Evolutionary conservation across 1,140 invertebrate genomes (phyloP).

Genomic region (Brachionus asplanchnoidis): DNA sequence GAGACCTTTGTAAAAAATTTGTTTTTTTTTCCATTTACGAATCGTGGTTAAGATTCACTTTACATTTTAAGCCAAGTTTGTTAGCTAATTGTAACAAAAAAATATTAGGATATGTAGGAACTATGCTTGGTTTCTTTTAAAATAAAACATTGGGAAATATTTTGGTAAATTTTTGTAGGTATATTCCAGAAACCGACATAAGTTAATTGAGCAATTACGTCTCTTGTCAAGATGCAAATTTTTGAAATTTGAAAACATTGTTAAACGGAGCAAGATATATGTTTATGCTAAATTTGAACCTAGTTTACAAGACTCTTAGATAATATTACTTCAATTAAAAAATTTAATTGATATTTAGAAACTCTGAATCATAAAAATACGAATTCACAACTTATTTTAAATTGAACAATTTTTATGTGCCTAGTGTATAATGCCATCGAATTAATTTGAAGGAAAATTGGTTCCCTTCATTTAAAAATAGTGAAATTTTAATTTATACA

Average conservation of each 20-base stretch:
- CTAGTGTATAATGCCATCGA: background rate
- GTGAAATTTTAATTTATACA: background rate
- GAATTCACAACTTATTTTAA: background rate
- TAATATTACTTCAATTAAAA: background rate
- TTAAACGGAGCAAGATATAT: background rate
- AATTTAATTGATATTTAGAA: background rate
- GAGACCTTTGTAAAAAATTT: background rate
- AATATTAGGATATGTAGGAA: background rate
- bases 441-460: background rate
- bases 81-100: background rate
- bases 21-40: too few species aligned
- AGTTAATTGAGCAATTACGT: background rate
- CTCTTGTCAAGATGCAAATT: background rate
- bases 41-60: background rate
- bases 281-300: background rate
- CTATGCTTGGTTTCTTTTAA: background rate
- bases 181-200: background rate
- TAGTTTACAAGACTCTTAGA: background rate
- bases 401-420: background rate
- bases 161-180: background rate
- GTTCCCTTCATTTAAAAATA: background rate
- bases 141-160: background rate
- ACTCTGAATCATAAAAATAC: background rate
- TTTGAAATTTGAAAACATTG: background rate
- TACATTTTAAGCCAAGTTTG: background rate